Conservation (phyloP, 2,797 vertebrate species). For the Tadarida brasiliensis region DNA sequence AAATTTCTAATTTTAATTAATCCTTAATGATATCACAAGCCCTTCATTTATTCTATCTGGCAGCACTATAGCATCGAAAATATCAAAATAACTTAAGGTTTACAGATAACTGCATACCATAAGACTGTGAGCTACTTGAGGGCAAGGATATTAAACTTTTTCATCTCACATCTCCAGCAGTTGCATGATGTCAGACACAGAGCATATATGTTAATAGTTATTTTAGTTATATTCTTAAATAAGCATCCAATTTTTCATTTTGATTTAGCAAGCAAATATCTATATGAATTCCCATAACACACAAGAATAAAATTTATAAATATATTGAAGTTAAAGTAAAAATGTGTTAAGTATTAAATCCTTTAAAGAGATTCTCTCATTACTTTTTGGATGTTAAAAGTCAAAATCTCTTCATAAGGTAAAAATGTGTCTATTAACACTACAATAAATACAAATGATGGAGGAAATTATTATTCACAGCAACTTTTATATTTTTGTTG, state of each 20-base stretch:
- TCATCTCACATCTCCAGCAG: not conserved
- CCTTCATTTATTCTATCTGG: slow-evolving; percentile 16
- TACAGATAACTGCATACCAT: not conserved
- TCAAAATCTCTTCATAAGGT: slow-evolving; percentile 19
- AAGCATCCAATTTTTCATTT: not conserved
- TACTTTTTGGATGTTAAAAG: not conserved
- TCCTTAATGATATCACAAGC: not conserved
- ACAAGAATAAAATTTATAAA: not conserved
- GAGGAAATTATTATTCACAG: slow-evolving; percentile 9
- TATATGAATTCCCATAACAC: not conserved
- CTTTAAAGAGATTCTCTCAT: slow-evolving; percentile 31
- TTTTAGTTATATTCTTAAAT: not conserved
- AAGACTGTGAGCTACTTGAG: not conserved
- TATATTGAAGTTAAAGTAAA: slow-evolving; percentile 36
- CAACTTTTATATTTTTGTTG: not conserved
- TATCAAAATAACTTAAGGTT: not conserved
- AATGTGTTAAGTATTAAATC: not conserved
- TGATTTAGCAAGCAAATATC: slow-evolving; percentile 8
- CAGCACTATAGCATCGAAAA: not conserved
- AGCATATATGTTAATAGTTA: not conserved
- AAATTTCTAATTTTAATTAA: slow-evolving; percentile 23
- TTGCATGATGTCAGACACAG: not conserved
- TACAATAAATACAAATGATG: slow-evolving; percentile 43
- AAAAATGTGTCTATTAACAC: not conserved
- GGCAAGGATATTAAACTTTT: not conserved